Evolutionary conservation across 2,797 vertebrate genomes (phyloP).

Genomic region (Todus mexicanus): DNA sequence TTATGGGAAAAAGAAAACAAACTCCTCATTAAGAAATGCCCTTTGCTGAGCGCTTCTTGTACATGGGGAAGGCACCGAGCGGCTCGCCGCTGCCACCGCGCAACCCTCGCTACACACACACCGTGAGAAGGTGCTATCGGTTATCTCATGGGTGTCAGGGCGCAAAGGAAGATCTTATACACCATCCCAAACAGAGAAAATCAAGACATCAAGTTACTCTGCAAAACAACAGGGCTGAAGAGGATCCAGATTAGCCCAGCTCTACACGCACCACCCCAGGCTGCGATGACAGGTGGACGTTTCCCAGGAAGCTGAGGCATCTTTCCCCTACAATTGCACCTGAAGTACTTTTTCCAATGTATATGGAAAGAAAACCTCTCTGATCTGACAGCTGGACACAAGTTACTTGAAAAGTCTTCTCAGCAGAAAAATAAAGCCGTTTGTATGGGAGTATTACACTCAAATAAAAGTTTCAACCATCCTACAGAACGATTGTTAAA

Average conservation of each 20-base stretch:
- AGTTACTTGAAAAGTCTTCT: not conserved
- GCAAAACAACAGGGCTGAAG: not conserved
- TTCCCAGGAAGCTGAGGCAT: not conserved
- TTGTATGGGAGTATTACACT: not conserved
- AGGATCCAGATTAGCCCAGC: not conserved
- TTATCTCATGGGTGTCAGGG: not conserved
- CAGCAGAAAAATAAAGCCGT: not conserved
- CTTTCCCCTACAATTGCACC: not conserved
- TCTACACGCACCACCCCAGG: not conserved
- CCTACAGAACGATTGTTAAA: not conserved
- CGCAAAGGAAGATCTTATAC: not conserved
- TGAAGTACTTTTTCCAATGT: not conserved
- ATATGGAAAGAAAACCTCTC: not conserved
- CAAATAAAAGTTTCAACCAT: not conserved
- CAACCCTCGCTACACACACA: not conserved
- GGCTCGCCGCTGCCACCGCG: not conserved
- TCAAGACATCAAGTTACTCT: not conserved
- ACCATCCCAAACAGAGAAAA: not conserved
- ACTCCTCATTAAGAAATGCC: slow-evolving; percentile 46
- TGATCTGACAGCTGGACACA: not conserved
- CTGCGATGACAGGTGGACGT: not conserved
- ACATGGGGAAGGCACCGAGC: not conserved
- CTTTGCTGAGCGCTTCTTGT: slow-evolving; percentile 17
- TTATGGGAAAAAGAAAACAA: slow-evolving; percentile 62
- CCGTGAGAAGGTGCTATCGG: too few species aligned